Base-by-base conservation (phyloP, 1,140 invertebrate species). In the Fopius arisanus region DNA sequence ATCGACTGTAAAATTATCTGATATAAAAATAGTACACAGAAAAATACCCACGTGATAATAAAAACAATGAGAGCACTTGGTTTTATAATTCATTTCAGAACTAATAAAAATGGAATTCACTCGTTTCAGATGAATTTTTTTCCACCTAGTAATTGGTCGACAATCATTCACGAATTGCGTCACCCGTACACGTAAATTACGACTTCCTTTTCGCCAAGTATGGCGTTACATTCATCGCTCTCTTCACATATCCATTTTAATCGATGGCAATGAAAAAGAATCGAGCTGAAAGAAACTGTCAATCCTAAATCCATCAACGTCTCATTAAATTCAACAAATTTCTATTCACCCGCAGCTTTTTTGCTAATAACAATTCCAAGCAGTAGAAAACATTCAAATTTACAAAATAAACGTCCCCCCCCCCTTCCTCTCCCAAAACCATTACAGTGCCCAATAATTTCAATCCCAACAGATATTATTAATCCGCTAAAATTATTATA, bases 251-350 rank as follows among this genome's bases (percentile, higher is more conserved):
- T 59, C 54, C 54, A 59, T 59, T 59, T 59, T 59, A 59, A 65
- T 37, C 41, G 63, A 67, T 31, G 41, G 51, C 29, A 51, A 67
- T 65, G 40, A 72, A 51, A 65, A 66, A 66, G 26, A 41, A 48
- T n/a, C 21, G 23, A 31, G 31, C 41, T 31, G 28, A 73, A 31
- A n/a, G 21, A 48, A 9, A 68, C 59, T 48, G 51, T 68, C 41
- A 48, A 63, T 63, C 40, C 19, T 73, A 67, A 73, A 73, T 68
- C 51, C 43, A 73, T 68, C 66, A 63, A 51, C 31, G 23, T 31
- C 43, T 73, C 41, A 67, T 73, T 67, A 73, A 28, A 26, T 23
- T 19, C 21, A 37, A 28, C 28, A 72, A 23, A 72, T 43, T 66
- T 62, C 69, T n/a, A 10, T n/a, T 10, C 9, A 71, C 33, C 51